A percentile compares a stretch with the other conserved stretches of the same genome.
phyloP scores from a whole-genome alignment of 2,888 invertebrate species.

The Meiosimyza decipiens region DNA sequence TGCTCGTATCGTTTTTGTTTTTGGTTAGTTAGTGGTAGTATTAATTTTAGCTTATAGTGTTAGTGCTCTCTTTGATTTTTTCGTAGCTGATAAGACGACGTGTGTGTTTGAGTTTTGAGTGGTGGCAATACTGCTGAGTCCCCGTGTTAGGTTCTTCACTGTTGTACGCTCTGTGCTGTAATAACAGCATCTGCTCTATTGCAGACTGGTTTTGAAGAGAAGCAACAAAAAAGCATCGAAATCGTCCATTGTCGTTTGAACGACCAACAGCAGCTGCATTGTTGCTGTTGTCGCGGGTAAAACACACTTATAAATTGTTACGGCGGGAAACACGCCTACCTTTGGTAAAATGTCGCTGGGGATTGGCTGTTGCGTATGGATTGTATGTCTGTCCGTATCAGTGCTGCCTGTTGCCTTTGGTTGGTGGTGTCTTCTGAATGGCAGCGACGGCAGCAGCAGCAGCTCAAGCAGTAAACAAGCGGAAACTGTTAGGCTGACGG shows the following conservation, averaged over 20 bases:
- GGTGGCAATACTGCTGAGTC: slow-evolving; percentile 1
- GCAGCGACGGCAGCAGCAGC: slow-evolving; percentile 20
- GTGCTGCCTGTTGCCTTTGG: slow-evolving; percentile 26
- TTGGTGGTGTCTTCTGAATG: slow-evolving; percentile 35
- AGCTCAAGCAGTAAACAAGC: slow-evolving; percentile 45
- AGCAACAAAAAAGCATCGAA: slow-evolving; percentile 39
- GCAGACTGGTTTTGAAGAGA: slow-evolving; percentile 63
- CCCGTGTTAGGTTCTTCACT: slow-evolving; percentile 14
- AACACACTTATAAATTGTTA: slow-evolving; percentile 58
- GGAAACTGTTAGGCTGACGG: slow-evolving; percentile 64
- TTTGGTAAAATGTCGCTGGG: slow-evolving; percentile 47
- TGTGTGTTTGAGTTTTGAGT: slow-evolving; percentile 19
- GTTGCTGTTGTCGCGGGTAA: slow-evolving; percentile 49
- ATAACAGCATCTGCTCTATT: slow-evolving; percentile 62
- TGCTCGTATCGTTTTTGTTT: slow-evolving; percentile 10
- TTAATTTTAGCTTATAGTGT: not conserved
- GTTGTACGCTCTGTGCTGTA: slow-evolving; percentile 51
- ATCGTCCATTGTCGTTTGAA: slow-evolving; percentile 5
- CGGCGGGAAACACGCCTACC: slow-evolving; percentile 57
- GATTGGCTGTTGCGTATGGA: slow-evolving; percentile 51
- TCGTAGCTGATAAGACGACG: slow-evolving; percentile 1
- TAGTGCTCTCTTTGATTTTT: slow-evolving; percentile 17
- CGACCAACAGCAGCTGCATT: slow-evolving; percentile 43
- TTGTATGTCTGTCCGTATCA: slow-evolving; percentile 19
- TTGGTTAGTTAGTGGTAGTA: not conserved